Conservation (phyloP, 1,140 invertebrate genomes). For the Thalassaphorura encarpata region DNA sequence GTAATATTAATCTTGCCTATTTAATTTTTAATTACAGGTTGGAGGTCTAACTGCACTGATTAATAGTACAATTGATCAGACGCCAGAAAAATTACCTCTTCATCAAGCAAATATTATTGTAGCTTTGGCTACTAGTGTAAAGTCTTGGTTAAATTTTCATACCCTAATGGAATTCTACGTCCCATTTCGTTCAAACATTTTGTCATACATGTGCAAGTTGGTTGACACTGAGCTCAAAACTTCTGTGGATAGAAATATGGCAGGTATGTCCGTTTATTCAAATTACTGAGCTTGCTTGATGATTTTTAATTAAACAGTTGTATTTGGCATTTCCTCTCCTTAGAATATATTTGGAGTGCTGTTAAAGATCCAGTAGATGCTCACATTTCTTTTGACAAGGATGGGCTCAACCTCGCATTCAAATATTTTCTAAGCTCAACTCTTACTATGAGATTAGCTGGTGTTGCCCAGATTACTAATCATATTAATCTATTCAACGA, state of each 20-base stretch:
- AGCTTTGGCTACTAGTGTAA: slow-evolving; percentile 79
- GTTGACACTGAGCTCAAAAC: slow-evolving; percentile 70
- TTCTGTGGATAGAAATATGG: slow-evolving; percentile 75
- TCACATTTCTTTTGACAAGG: slow-evolving; percentile 72
- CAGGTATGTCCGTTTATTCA: too few species aligned
- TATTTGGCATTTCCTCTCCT: slow-evolving; percentile 6
- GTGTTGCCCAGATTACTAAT: slow-evolving; percentile 87
- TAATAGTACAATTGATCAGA: slow-evolving; percentile 63
- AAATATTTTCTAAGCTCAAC: slow-evolving; percentile 92
- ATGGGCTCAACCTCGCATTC: slow-evolving; percentile 80
- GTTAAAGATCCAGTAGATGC: slow-evolving; percentile 83
- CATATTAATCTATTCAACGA: slow-evolving; percentile 86
- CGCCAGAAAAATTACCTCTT: slow-evolving; percentile 64
- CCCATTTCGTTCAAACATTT: slow-evolving; percentile 68
- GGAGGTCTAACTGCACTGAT: slow-evolving; percentile 77
- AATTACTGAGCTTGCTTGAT: too few species aligned
- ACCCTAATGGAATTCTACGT: slow-evolving; percentile 78
- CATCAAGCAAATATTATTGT: slow-evolving; percentile 83
- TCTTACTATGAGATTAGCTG: slow-evolving; percentile 79
- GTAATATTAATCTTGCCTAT: too few species aligned
- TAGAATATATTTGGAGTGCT: slow-evolving; percentile 87
- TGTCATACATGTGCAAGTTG: slow-evolving; percentile 86
- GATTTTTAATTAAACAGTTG: too few species aligned
- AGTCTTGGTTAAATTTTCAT: slow-evolving; percentile 86
- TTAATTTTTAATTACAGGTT: slow-evolving; percentile 44